These are phyloP conservation scores for Heliconius himera DNA, from an alignment of 1,140 invertebrate genomes.

Conservation along the genomic window DNA sequence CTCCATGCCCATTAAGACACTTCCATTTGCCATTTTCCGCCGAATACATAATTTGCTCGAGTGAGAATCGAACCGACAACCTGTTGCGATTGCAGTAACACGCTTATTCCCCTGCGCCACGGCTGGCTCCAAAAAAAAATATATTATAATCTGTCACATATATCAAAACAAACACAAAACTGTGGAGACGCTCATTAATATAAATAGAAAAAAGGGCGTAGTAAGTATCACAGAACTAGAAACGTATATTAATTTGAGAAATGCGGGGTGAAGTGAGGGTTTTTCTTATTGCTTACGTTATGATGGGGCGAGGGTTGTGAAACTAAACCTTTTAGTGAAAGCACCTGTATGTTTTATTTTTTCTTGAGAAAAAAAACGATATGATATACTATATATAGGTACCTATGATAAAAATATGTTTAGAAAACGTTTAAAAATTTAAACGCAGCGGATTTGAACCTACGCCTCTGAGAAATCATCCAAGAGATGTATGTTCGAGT, in stretches of 20 bases:
- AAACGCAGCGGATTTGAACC: too few relatives aligned
- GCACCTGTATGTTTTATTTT: not conserved
- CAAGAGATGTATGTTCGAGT: too few relatives aligned
- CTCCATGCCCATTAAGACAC: too few relatives aligned
- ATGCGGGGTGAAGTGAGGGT: not conserved
- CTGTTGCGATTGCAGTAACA: too few relatives aligned
- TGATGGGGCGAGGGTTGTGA: conserved; percentile 6
- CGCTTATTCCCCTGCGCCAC: too few relatives aligned
- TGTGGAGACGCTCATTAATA: not conserved
- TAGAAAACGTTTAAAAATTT: not conserved
- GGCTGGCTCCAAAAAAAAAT: too few relatives aligned
- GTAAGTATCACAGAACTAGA: not conserved
- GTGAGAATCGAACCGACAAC: too few relatives aligned
- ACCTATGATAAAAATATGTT: not conserved
- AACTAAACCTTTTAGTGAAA: not conserved
- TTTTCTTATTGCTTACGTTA: conserved; percentile 10
- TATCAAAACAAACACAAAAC: not conserved
- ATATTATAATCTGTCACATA: not conserved
- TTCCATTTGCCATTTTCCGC: too few relatives aligned
- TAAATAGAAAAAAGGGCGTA: conserved; percentile 9
- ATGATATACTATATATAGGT: too few relatives aligned
- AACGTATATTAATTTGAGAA: conserved; percentile 14
- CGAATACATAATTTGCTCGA: too few relatives aligned
- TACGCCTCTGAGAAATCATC: too few relatives aligned
- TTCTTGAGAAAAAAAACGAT: not conserved